Percentiles rank a stretch among this genome's conserved stretches.
Evolutionary conservation across 2,888 invertebrate species (phyloP).

Genomic region (Synanthedon tipuliformis): DNA sequence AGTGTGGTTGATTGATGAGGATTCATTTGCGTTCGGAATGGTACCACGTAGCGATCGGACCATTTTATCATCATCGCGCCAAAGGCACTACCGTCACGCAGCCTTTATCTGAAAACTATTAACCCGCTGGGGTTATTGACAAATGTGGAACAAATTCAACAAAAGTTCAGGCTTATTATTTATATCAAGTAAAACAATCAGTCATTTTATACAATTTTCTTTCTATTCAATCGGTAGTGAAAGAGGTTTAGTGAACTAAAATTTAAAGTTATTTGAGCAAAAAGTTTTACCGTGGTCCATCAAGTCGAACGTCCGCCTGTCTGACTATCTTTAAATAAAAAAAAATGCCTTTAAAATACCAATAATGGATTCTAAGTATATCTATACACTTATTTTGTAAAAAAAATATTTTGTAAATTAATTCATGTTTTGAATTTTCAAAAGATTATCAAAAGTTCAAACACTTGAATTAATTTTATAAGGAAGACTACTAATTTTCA

Average conservation of each 20-base stretch:
- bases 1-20: neutral
- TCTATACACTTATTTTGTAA: too few species aligned
- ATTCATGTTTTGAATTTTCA: too few species aligned
- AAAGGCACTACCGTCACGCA: neutral
- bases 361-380: too few species aligned
- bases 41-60: neutral
- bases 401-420: too few species aligned
- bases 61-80: neutral
- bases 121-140: neutral
- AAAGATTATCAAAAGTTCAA: too few species aligned
- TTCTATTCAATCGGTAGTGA: neutral
- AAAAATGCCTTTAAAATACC: too few species aligned
- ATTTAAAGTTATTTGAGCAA: neutral
- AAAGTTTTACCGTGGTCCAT: too few species aligned
- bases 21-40: neutral
- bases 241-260: neutral
- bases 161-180: neutral
- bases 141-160: neutral
- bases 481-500: too few species aligned
- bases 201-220: neutral
- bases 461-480: too few species aligned
- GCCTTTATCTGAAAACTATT: neutral
- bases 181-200: neutral
- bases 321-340: too few species aligned
- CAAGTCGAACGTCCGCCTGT: too few species aligned